Evolutionary conservation across 2,797 vertebrate species (phyloP), one percentile per base, ranked within the genome.

Genomic region (Perodicticus potto): DNA sequence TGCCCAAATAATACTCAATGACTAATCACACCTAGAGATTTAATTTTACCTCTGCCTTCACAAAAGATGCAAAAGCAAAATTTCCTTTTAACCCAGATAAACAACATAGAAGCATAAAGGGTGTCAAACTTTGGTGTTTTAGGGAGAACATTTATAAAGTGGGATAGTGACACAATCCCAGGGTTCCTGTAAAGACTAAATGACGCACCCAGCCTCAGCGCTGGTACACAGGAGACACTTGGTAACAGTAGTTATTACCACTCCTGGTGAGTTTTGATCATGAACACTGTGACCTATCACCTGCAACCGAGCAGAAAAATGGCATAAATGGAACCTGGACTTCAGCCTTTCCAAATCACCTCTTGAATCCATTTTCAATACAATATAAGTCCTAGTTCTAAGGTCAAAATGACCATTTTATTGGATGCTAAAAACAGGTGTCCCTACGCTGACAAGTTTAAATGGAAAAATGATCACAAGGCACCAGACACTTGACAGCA

Each of bases 171-270:
- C 49, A 25, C 32, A 25, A 57, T 27, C 29, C 29, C 13, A 5
- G 70, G 85, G 13, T 37, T 59, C 20, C 4, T 1, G 29, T 16
- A 32, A 11, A 17, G 14, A 76, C 10, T 6, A 32, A 6, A 12
- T 0, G 20, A 27, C 23, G 20, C 17, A 11, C 69, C 63, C 5
- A 63, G 89, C 32, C 74, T 11, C 2, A 19, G 0, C 10, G 0
- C 16, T 76, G 45, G 17, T 12, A 9, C 0, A 1, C 0, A 6
- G 17, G 0, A 53, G 70, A 43, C 5, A 2, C 29, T 13, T 0
- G 1, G 1, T 27, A n/a, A 22, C 23, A 27, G 22, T 0, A 13
- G 8, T 23, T 32, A 14, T 20, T 13, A 43, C 13, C 23, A 37
- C 63, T 37, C 27, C 20, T 1, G 16, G 1, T 32, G 49, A 80